Conservation (phyloP, 2,797 vertebrate species). For the Aulostomus chinensis region DNA sequence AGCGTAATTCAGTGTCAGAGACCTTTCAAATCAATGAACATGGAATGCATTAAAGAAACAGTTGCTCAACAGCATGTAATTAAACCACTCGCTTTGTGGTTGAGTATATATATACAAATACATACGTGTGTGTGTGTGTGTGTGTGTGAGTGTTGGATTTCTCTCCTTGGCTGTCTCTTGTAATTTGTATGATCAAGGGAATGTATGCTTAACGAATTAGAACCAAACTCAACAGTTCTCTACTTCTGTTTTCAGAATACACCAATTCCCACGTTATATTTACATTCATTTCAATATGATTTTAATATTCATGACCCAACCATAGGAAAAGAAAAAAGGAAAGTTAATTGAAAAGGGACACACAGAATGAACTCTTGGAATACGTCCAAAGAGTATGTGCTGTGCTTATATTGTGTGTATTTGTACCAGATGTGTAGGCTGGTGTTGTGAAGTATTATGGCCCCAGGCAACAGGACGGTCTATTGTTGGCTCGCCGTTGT, state of each 20-base stretch:
- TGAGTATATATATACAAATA: too few species aligned
- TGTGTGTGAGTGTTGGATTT: conserved; percentile 41
- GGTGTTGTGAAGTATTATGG: conserved; percentile 38
- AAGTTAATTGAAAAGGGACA: conserved; percentile 78
- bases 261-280: conserved; percentile 72
- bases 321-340: conserved; percentile 39
- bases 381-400: conserved; percentile 49
- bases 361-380: conserved; percentile 64
- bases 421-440: conserved; percentile 48
- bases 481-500: conserved; percentile 27
- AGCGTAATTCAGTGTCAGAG: conserved; percentile 64
- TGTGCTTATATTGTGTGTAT: conserved; percentile 39
- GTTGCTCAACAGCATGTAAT: conserved; percentile 71
- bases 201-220: conserved; percentile 67
- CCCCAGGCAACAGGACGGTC: conserved; percentile 19
- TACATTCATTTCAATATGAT: conserved; percentile 70
- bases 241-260: conserved; percentile 64
- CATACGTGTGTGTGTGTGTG: conserved; percentile 15
- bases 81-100: conserved; percentile 48
- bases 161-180: conserved; percentile 57
- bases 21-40: conserved; percentile 68
- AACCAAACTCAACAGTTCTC: conserved; percentile 53
- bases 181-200: conserved; percentile 76
- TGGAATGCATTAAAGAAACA: conserved; percentile 69
- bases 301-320: conserved; percentile 78